These are phyloP conservation scores for Pollicipes pollicipes DNA, from an alignment of 1,140 invertebrate genomes.

Conservation along the genomic window DNA sequence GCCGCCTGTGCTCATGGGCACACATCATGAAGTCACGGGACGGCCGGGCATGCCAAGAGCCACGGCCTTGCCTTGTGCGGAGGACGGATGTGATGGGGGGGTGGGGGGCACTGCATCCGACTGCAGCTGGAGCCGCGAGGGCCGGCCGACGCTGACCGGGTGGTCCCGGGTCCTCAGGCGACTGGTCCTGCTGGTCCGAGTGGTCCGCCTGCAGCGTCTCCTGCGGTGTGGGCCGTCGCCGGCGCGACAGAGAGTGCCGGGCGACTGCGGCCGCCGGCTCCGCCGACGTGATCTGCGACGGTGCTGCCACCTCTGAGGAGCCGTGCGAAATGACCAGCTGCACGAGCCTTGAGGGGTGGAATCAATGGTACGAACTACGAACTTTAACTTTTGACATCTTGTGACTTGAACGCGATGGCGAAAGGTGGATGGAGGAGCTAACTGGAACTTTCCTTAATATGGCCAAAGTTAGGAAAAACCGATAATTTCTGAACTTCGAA, in stretches of 20 bases:
- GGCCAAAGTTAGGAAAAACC: too few relatives aligned
- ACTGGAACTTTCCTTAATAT: neutral
- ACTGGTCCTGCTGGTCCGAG: conserved; percentile 66
- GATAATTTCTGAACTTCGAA: too few relatives aligned
- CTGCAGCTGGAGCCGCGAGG: too few relatives aligned
- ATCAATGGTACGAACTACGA: neutral
- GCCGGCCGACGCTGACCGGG: neutral
- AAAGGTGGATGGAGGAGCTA: neutral
- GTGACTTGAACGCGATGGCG: conserved; percentile 3
- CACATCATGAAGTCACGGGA: too few relatives aligned
- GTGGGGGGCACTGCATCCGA: conserved; percentile 8
- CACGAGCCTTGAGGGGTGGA: conserved; percentile 26
- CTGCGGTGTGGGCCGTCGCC: conserved; percentile 45
- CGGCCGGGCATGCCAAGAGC: neutral
- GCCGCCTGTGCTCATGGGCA: too few relatives aligned
- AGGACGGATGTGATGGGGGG: conserved; percentile 12
- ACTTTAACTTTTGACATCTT: conserved; percentile 9
- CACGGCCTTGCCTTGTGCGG: conserved; percentile 11
- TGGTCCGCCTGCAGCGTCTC: conserved; percentile 58
- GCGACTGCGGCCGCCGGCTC: conserved; percentile 30
- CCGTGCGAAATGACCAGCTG: conserved; percentile 42
- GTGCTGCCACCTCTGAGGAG: conserved; percentile 33
- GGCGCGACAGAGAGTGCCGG: conserved; percentile 27
- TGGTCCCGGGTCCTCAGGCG: conserved; percentile 25
- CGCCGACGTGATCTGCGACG: conserved; percentile 29